phyloP scores from a whole-genome alignment of 2,888 invertebrate genomes.

The Drosophila borealis region DNA sequence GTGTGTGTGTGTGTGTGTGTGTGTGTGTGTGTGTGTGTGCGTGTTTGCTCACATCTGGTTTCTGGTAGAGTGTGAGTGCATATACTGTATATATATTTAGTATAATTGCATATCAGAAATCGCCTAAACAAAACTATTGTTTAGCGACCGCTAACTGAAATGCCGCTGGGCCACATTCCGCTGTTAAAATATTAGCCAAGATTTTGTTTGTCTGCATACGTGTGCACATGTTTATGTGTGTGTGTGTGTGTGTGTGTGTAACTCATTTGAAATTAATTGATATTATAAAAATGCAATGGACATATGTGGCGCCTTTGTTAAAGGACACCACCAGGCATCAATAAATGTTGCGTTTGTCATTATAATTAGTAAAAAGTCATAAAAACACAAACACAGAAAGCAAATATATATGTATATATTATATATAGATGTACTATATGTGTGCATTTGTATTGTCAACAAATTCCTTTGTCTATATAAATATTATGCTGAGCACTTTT shows the following conservation, averaged over 20 bases:
- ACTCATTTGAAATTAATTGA: slow-evolving; percentile 73
- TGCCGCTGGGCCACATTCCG: slow-evolving; percentile 52
- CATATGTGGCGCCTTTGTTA: slow-evolving; percentile 70
- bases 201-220: slow-evolving; percentile 16
- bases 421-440: background rate
- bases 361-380: slow-evolving; percentile 38
- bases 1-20: background rate
- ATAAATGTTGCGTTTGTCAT: slow-evolving; percentile 25
- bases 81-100: background rate
- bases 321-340: slow-evolving; percentile 15
- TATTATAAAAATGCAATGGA: slow-evolving; percentile 68
- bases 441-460: background rate
- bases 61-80: background rate
- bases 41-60: slow-evolving; percentile 19
- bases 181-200: slow-evolving; percentile 60
- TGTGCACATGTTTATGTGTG: slow-evolving; percentile 6
- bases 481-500: too few relatives aligned
- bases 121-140: slow-evolving; percentile 60
- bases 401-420: background rate
- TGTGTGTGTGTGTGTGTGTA: slow-evolving; percentile 17
- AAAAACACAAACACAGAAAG: slow-evolving; percentile 22
- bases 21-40: slow-evolving; percentile 1
- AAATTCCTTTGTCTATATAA: background rate
- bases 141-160: slow-evolving; percentile 56
- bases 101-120: slow-evolving; percentile 39